Percentiles rank a stretch among this genome's conserved stretches.
Evolutionary conservation across 2,888 invertebrate genomes (phyloP).

Genomic region (Trachelus iudaicus): DNA sequence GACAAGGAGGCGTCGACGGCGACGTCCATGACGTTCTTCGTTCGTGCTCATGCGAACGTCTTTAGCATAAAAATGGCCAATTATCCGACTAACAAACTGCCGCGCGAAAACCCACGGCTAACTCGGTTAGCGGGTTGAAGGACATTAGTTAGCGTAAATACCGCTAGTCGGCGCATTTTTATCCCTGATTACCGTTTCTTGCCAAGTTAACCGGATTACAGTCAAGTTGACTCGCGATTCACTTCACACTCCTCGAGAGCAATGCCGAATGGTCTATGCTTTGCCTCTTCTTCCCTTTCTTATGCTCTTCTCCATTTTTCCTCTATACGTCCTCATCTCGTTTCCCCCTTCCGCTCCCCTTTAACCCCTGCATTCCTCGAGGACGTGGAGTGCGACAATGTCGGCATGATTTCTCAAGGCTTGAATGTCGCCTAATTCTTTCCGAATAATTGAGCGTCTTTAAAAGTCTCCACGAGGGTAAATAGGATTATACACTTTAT

Average conservation of each 20-base stretch:
- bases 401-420: conserved; percentile 37
- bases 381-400: conserved; percentile 30
- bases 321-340: neutral
- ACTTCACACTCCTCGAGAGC: conserved; percentile 15
- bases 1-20: neutral
- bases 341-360: neutral
- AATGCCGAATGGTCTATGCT: neutral
- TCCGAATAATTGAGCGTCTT: conserved; percentile 30
- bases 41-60: conserved; percentile 25
- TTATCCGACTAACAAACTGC: conserved; percentile 56
- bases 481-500: conserved; percentile 29
- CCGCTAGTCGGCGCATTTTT: conserved; percentile 58
- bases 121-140: conserved; percentile 55
- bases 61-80: conserved; percentile 62
- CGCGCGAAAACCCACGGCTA: conserved; percentile 32
- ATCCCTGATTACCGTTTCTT: conserved; percentile 61
- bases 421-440: conserved; percentile 44
- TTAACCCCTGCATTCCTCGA: conserved; percentile 1
- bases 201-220: conserved; percentile 51
- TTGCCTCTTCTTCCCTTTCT: conserved; percentile 8
- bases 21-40: neutral
- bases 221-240: conserved; percentile 22
- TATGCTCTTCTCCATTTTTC: neutral
- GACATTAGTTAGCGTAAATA: conserved; percentile 62
- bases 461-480: conserved; percentile 22